Conservation (phyloP, 2,113 vertebrate genomes). For the Rynchops niger region DNA sequence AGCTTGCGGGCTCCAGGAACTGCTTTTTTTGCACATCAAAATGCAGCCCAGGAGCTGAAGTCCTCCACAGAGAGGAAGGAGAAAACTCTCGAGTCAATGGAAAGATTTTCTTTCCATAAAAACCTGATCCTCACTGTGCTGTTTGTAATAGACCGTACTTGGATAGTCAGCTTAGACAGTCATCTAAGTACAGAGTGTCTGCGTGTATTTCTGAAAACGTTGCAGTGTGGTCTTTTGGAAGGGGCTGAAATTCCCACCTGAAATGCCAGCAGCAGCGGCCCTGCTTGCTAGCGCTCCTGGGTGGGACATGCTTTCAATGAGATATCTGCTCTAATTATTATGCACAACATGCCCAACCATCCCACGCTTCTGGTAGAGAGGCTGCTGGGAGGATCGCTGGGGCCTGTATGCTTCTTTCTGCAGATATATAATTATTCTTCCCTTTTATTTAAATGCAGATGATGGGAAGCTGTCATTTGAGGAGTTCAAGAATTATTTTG, state of each 20-base stretch:
- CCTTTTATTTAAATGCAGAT: conserved; percentile 76
- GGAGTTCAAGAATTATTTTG: conserved; percentile 95
- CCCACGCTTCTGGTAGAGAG: not conserved
- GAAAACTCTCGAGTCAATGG: not conserved
- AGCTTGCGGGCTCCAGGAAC: not conserved
- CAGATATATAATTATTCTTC: conserved; percentile 13
- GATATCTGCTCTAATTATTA: not conserved
- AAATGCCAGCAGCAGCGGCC: not conserved
- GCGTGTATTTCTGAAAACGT: fast-evolving
- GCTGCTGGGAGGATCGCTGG: not conserved
- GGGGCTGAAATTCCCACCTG: not conserved
- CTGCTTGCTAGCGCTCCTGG: not conserved
- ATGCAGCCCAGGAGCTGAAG: not conserved
- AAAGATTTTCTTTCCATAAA: not conserved
- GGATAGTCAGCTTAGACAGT: not conserved
- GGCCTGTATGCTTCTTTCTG: not conserved
- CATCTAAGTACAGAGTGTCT: not conserved
- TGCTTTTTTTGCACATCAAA: not conserved
- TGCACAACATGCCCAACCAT: not conserved
- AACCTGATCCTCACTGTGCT: not conserved
- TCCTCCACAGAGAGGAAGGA: not conserved
- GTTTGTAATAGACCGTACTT: not conserved
- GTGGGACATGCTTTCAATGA: not conserved
- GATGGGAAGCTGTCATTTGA: conserved; percentile 95
- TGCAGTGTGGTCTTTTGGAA: not conserved